These are phyloP conservation scores for Papilio protenor DNA, from an alignment of 2,888 invertebrate genomes.

Conservation along the genomic window DNA sequence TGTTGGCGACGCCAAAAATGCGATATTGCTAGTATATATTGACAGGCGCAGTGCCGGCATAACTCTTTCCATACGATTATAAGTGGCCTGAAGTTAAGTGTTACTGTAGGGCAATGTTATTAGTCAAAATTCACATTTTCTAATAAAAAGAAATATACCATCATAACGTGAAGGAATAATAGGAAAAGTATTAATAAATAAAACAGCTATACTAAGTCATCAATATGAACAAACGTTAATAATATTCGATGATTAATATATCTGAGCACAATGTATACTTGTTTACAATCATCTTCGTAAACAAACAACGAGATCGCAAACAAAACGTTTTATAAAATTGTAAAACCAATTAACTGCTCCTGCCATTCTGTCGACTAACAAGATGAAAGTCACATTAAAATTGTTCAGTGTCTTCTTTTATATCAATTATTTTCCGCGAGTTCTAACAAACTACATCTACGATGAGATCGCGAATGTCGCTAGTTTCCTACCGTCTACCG, in stretches of 20 bases:
- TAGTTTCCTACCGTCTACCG: conserved; percentile 54
- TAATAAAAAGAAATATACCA: too few relatives aligned
- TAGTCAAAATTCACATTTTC: neutral
- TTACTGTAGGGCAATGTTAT: neutral
- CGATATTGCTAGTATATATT: conserved; percentile 3
- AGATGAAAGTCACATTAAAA: conserved; percentile 59
- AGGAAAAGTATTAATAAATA: conserved; percentile 34
- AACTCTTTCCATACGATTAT: too few relatives aligned
- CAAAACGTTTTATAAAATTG: conserved; percentile 53
- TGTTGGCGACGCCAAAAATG: neutral
- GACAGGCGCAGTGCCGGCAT: neutral
- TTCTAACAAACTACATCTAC: conserved; percentile 58
- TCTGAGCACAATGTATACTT: conserved; percentile 54
- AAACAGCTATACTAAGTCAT: conserved; percentile 7
- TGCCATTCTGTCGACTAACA: conserved; percentile 52
- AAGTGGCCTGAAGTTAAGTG: too few relatives aligned
- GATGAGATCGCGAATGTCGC: conserved; percentile 58
- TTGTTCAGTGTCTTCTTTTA: conserved; percentile 54
- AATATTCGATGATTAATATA: conserved; percentile 12
- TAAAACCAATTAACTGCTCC: conserved; percentile 55
- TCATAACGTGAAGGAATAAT: conserved; percentile 1
- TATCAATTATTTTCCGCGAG: conserved; percentile 52
- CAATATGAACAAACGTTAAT: conserved; percentile 29
- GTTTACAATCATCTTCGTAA: conserved; percentile 54
- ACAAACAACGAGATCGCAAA: conserved; percentile 52